Evolutionary conservation across 2,888 invertebrate genomes (phyloP).

Genomic region (Megalurothrips usitatus): DNA sequence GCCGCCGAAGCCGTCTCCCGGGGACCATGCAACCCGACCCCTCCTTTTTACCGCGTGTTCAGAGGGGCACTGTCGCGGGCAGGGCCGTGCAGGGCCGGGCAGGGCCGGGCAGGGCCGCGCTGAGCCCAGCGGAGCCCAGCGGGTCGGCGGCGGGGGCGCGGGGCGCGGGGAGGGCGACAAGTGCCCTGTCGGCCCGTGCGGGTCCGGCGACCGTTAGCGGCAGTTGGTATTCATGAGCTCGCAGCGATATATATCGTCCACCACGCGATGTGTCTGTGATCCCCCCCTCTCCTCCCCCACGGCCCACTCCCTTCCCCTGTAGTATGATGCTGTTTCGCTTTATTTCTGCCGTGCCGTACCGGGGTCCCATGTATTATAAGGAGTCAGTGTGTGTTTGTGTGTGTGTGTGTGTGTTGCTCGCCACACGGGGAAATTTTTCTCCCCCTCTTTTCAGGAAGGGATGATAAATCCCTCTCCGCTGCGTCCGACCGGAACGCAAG

Average conservation of each 20-base stretch:
- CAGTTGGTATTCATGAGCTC: constrained; percentile 24
- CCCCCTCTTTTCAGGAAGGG: background rate
- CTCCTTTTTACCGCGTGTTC: background rate
- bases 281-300: background rate
- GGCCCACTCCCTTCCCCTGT: background rate
- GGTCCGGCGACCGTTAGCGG: constrained; percentile 14
- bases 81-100: background rate
- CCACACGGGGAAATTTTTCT: background rate
- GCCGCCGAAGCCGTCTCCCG: too few relatives aligned
- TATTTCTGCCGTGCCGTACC: background rate
- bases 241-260: constrained; percentile 24
- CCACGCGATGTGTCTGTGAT: constrained; percentile 25
- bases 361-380: constrained; percentile 1
- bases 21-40: background rate
- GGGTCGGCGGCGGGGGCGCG: background rate
- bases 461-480: too few relatives aligned
- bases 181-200: background rate
- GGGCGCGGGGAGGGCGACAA: background rate
- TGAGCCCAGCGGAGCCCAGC: background rate
- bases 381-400: background rate
- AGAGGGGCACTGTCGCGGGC: background rate
- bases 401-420: too few relatives aligned
- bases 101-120: background rate
- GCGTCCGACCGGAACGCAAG: too few relatives aligned
- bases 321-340: background rate